Base-by-base conservation (phyloP, 2,888 invertebrate species). In the Thymelicus lineola region DNA sequence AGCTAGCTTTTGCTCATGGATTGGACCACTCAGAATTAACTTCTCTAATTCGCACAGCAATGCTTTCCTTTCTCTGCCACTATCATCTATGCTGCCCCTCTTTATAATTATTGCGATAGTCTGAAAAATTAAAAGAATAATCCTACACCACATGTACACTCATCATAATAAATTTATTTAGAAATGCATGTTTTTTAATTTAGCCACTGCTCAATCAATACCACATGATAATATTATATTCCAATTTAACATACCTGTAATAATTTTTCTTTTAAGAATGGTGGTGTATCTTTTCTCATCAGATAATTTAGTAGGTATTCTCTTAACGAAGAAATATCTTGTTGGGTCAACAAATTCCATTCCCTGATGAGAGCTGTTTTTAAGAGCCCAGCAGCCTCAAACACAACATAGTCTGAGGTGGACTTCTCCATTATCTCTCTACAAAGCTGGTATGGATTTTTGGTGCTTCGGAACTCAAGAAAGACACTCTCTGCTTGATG, bases 41-140 rank as follows among this genome's bases (percentile, higher is more conserved):
- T 95, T 95, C 82, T 97, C 96, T 70, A 98, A 95, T 89, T 97
- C 96, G 67, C 95, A 94, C 50, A 97, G 89, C 74, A 97, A 94
- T 67, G 94, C 95, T 72, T 95, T 95, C 68, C 97, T 92, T 80
- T 96, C 96, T 77, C 94, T 91, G 10, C 96, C 96, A 71, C 94
- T 93, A 85, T 97, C 97, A 78, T 97, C 96, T 50, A 97, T 95
- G 80, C 97, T 97, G 17, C 96, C 96, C 81, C 98, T 94, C 91
- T 98, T 98, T 17, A 98, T 95, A 87, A 98, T 97, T 72, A 98
- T 97, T 12, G 98, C 97, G 79, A 98, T 96, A 61, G 97, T 96
- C 94, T 96, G 91, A 86, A 90, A 42, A 61, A 50, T 4, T 12
- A 45, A 57, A 28, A 38, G 9, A 20, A 50, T 17, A 3, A n/a